Evolutionary conservation across 2,888 invertebrate species (phyloP).

Genomic region (Strigamia crassipes): DNA sequence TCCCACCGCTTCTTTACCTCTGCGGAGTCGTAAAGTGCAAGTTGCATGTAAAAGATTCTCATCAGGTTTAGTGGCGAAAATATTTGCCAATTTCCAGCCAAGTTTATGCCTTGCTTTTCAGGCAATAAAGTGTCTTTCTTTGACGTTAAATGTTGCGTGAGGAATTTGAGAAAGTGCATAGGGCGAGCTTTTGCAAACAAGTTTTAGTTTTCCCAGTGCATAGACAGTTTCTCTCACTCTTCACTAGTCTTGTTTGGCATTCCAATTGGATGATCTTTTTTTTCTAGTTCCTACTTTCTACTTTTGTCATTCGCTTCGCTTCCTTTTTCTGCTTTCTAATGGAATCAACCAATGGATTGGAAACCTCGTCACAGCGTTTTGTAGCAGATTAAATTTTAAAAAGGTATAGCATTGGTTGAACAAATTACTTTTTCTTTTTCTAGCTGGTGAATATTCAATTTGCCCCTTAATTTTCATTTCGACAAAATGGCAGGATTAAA

Average conservation of each 20-base stretch:
- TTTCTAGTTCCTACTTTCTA: not conserved
- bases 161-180: constrained; percentile 21
- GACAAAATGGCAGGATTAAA: not conserved
- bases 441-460: not conserved
- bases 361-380: constrained; percentile 16
- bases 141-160: constrained; percentile 21
- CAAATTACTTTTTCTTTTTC: not conserved
- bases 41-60: constrained; percentile 17
- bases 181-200: constrained; percentile 21
- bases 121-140: constrained; percentile 21
- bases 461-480: not conserved
- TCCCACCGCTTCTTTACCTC: constrained; percentile 21
- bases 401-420: constrained; percentile 9
- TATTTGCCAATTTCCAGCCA: constrained; percentile 16
- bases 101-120: constrained; percentile 21
- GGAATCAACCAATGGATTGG: constrained; percentile 14
- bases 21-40: constrained; percentile 21
- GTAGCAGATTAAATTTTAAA: constrained; percentile 11
- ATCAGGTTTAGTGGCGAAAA: constrained; percentile 16
- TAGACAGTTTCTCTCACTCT: constrained; percentile 15
- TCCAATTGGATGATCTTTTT: constrained; percentile 5
- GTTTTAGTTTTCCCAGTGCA: constrained; percentile 21
- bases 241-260: constrained; percentile 21
- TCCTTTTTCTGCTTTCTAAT: constrained; percentile 16
- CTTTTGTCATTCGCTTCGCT: constrained; percentile 12